phyloP scores from a whole-genome alignment of 2,113 vertebrate genomes.

The Periophthalmus modestus region DNA sequence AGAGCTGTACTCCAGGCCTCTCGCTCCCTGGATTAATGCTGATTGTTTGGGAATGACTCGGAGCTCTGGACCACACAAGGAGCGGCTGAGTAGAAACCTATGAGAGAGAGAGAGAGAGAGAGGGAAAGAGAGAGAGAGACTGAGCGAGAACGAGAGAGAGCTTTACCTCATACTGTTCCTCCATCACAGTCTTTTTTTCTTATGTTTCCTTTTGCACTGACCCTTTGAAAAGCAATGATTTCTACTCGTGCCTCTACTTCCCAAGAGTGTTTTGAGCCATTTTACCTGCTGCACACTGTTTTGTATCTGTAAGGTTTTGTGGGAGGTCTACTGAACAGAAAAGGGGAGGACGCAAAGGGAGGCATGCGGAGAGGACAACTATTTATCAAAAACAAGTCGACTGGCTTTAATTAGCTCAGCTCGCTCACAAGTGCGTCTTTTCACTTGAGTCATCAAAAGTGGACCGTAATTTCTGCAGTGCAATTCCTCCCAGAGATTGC shows the following conservation, averaged over 20 bases:
- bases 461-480: constrained; percentile 11
- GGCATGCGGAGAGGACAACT: constrained; percentile 52
- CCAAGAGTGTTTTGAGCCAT: constrained; percentile 22
- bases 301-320: constrained; percentile 31
- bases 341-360: constrained; percentile 52
- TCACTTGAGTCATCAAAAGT: constrained; percentile 37
- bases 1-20: constrained; percentile 63
- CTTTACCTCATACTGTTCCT: constrained; percentile 15
- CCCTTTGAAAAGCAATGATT: constrained; percentile 46
- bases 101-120: constrained; percentile 34
- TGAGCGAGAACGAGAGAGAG: constrained; percentile 33
- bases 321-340: constrained; percentile 56
- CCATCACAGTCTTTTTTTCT: constrained; percentile 21
- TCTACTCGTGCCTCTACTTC: constrained; percentile 31
- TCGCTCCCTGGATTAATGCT: constrained; percentile 76
- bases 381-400: constrained; percentile 47
- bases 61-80: constrained; percentile 77
- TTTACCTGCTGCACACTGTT: constrained; percentile 43
- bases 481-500: constrained; percentile 6
- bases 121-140: constrained; percentile 19
- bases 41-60: constrained; percentile 79
- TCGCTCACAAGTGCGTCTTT: constrained; percentile 22
- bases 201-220: constrained; percentile 35
- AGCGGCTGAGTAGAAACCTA: constrained; percentile 51
- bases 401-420: constrained; percentile 61